Evolutionary conservation across 2,888 invertebrate species (phyloP).

Genomic region (Drosophila neutralis): DNA sequence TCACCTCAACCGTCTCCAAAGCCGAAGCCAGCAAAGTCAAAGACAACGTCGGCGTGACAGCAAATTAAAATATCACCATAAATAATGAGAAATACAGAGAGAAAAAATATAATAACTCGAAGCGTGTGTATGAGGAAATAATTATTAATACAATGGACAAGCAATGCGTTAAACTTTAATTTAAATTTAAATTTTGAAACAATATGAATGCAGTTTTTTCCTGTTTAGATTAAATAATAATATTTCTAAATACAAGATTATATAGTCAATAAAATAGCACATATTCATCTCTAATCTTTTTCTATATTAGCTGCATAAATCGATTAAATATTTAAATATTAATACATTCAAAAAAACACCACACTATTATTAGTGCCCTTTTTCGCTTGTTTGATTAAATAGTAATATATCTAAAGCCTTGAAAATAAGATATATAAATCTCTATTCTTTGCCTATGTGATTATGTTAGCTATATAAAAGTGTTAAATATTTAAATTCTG

Average conservation of each 20-base stretch:
- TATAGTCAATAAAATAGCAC: not conserved
- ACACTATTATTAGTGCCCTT: too few relatives aligned
- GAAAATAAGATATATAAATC: not conserved
- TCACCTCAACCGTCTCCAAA: not conserved
- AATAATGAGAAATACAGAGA: conserved; percentile 27
- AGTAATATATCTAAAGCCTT: not conserved
- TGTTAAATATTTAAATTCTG: not conserved
- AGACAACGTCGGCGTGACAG: not conserved
- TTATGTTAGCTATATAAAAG: not conserved
- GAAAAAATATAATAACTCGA: conserved; percentile 11
- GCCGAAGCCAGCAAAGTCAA: not conserved
- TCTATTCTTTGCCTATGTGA: not conserved
- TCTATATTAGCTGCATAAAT: not conserved
- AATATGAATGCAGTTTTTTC: not conserved
- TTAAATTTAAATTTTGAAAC: not conserved
- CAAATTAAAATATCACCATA: conserved; percentile 45
- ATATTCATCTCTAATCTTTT: not conserved
- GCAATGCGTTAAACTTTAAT: not conserved
- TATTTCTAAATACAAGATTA: not conserved
- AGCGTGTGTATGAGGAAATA: conserved; percentile 36
- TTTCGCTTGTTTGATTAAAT: not conserved
- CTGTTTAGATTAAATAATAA: not conserved
- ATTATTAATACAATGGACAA: conserved; percentile 16
- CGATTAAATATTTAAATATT: not conserved
- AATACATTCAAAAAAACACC: not conserved